A percentile compares a stretch with the other conserved stretches of the same genome.
These are phyloP conservation scores for Nebria ingens DNA, from an alignment of 1,140 invertebrate species.

Conservation along the genomic window DNA sequence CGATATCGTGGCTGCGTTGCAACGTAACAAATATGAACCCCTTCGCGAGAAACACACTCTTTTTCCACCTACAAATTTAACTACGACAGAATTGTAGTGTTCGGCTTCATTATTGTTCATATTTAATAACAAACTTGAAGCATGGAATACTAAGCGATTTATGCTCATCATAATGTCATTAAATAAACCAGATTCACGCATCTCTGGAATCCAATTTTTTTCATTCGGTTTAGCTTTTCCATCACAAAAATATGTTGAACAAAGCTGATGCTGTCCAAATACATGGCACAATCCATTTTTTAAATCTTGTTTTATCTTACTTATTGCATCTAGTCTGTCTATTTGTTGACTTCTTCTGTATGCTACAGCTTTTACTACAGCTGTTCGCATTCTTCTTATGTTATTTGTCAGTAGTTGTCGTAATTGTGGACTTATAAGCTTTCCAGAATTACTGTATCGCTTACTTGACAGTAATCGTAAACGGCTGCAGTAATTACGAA, in stretches of 20 bases:
- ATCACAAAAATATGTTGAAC: neutral
- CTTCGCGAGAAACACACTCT: too few relatives aligned
- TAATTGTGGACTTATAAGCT: neutral
- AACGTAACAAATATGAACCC: too few relatives aligned
- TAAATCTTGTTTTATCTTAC: constrained; percentile 16
- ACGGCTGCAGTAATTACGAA: constrained; percentile 16
- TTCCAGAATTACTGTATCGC: constrained; percentile 13
- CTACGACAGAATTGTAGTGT: too few relatives aligned
- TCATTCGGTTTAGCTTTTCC: neutral
- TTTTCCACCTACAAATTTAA: too few relatives aligned
- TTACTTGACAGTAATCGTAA: neutral
- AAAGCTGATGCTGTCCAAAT: constrained; percentile 19
- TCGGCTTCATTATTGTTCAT: neutral
- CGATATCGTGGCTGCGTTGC: too few relatives aligned
- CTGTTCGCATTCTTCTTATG: constrained; percentile 10
- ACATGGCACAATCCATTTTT: constrained; percentile 18
- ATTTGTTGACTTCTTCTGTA: neutral
- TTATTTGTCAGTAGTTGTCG: neutral
- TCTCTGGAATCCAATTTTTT: neutral
- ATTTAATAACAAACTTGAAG: neutral
- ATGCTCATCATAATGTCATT: neutral
- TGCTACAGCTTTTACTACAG: constrained; percentile 7
- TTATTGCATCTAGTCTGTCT: constrained; percentile 12
- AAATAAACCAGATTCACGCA: neutral
- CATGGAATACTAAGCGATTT: neutral